A percentile compares a stretch with the other conserved stretches of the same genome.
These are phyloP conservation scores for Apeltes quadracus DNA, from an alignment of 2,113 vertebrate species.

Conservation along the genomic window DNA sequence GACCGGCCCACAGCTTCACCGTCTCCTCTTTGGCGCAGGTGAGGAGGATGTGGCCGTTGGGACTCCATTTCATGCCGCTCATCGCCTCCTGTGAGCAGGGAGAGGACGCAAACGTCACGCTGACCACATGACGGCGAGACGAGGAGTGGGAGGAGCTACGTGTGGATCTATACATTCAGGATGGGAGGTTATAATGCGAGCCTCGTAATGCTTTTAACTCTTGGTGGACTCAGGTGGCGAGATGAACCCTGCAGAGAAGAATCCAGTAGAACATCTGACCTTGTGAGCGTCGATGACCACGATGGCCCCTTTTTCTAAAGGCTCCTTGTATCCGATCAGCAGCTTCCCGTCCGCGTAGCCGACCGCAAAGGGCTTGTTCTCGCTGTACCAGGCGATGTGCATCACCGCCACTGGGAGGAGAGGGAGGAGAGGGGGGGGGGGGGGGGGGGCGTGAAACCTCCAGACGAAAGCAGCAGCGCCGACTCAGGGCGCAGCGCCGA, in stretches of 20 bases:
- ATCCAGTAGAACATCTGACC: conserved; percentile 69
- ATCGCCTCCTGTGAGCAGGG: conserved; percentile 85
- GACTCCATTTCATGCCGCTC: conserved; percentile 91
- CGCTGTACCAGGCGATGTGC: conserved; percentile 94
- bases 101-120: no score
- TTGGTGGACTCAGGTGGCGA: no score
- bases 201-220: no score
- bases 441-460: no score
- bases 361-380: conserved; percentile 93
- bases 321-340: conserved; percentile 89
- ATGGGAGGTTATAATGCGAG: no score
- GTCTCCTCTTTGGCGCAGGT: conserved; percentile 96
- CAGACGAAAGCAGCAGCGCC: no score
- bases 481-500: no score
- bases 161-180: no score
- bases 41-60: conserved; percentile 87
- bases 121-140: no score
- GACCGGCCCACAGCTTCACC: conserved; percentile 89
- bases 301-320: conserved; percentile 89
- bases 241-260: background rate
- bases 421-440: no score
- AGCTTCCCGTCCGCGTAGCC: conserved; percentile 96
- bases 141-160: no score
- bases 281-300: conserved; percentile 94
- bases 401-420: conserved; percentile 87